phyloP scores from a whole-genome alignment of 1,140 invertebrate species.

The Diachasmimorpha longicaudata region DNA sequence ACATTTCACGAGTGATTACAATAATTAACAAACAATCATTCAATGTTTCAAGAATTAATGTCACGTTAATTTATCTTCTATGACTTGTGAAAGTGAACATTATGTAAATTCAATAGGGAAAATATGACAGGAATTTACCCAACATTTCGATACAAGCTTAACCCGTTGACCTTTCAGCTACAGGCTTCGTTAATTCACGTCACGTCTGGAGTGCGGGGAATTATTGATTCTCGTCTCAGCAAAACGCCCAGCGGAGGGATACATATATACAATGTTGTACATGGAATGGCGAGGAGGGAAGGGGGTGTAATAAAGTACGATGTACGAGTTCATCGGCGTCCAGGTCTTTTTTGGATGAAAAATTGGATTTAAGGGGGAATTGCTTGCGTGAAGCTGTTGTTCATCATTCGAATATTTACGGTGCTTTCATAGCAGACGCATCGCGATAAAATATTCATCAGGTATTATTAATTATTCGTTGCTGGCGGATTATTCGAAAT shows the following conservation, averaged over 20 bases:
- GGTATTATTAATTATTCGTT: too few relatives aligned
- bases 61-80: too few relatives aligned
- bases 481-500: too few relatives aligned
- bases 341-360: too few relatives aligned
- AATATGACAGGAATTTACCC: neutral
- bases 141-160: conserved; percentile 2
- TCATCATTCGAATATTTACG: too few relatives aligned
- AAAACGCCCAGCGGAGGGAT: neutral
- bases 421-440: too few relatives aligned
- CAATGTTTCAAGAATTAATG: neutral
- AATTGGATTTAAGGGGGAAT: too few relatives aligned
- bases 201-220: conserved; percentile 2
- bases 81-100: neutral
- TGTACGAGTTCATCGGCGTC: neutral
- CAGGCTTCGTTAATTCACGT: conserved; percentile 3
- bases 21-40: neutral
- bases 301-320: neutral
- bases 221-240: conserved; percentile 13
- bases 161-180: neutral
- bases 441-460: too few relatives aligned
- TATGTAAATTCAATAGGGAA: neutral
- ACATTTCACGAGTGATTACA: neutral
- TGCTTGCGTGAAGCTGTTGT: too few relatives aligned
- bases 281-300: neutral
- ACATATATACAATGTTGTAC: neutral